Base-by-base conservation (phyloP, 1,140 invertebrate genomes). In the Maniola jurtina region DNA sequence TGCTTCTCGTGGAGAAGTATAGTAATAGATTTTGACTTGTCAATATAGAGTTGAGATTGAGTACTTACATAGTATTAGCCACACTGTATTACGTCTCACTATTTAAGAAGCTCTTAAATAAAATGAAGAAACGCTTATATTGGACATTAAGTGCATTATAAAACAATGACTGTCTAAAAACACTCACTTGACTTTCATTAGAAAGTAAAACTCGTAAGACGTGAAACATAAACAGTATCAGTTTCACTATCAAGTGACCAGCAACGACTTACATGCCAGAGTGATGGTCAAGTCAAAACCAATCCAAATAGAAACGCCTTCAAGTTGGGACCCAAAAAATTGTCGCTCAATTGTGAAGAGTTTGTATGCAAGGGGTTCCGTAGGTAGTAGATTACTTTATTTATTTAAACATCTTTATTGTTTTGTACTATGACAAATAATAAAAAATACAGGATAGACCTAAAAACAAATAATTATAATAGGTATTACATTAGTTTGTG, bases 201-300 rank as follows among this genome's bases (percentile, higher is more conserved):
- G 48, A 52, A 52, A 52, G 48, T 14, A 25, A 15, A 16, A 16
- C 48, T 25, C 48, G 48, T 52, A 11, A 52, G 15, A 36, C 48
- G 48, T 52, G 42, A 52, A 52, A 36, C 36, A 11, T 61, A 47
- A 52, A 50, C 8, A 50, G 60, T 61, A 61, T 61, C 48, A 61
- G 15, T 61, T 61, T 61, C 58, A 61, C 47, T 61, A 61, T 36
- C 47, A 35, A 11, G 35, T 50, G 33, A 50, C 8, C 14, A 33
- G 47, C 34, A 42, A 34, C 42, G 13, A n/a, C 48, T 52, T 25
- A 52, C 48, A 52, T 25, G 48, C 48, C 15, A 13, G 14, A 52
- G 15, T 52, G 48, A 52, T 25, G 48, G 48, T 25, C 48, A 52
- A 52, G 48, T 52, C 48, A 13, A 52, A 52, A 52, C 48, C 48